Evolutionary conservation across 2,888 invertebrate genomes (phyloP), one percentile per base, ranked within the genome.

Genomic region (Hoplodrina blanda): DNA sequence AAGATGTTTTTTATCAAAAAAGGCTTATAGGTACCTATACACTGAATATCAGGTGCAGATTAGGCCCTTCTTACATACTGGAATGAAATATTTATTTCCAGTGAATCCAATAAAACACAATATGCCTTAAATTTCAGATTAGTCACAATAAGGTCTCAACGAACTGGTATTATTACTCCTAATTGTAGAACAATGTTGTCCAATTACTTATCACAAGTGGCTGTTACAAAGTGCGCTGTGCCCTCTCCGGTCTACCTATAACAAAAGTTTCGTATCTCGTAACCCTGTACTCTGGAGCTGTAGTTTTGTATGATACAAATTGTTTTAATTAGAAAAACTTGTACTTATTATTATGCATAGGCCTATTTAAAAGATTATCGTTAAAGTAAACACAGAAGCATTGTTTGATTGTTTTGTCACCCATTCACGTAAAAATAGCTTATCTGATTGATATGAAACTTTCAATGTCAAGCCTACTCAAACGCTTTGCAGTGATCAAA

Each of bases 131-230:
- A 20, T 49, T 17, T 37, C 25, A n/a, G 57, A 17, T 69, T 13
- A 15, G 15, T 19, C 19, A 20, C 10, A 46, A 46, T 77, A 25
- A 62, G 52, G 30, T 64, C 54, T 61, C 41, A 41, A 67, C 59
- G 8, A 80, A 75, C 59, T 37, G 46, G 55, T 54, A 61, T 57
- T 53, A 61, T 76, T 63, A 61, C 56, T 69, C 20, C 25, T 68
- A 50, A 76, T 53, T 64, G 41, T 62, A 59, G 70, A 80, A 77
- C 81, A 81, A 81, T 80, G 64, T 59, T 65, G 59, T 78, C 77
- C 81, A 78, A 77, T 78, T 76, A 78, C 76, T 60, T 60, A 69
- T 52, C 61, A 56, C 60, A 59, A 76, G 62, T 78, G 81, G 49
- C 33, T 69, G 20, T 64, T 62, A 76, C 57, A 65, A 70, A 41